A percentile compares a stretch with the other conserved stretches of the same genome.
phyloP scores from a whole-genome alignment of 2,888 invertebrate genomes.

The Iphiclides podalirius region DNA sequence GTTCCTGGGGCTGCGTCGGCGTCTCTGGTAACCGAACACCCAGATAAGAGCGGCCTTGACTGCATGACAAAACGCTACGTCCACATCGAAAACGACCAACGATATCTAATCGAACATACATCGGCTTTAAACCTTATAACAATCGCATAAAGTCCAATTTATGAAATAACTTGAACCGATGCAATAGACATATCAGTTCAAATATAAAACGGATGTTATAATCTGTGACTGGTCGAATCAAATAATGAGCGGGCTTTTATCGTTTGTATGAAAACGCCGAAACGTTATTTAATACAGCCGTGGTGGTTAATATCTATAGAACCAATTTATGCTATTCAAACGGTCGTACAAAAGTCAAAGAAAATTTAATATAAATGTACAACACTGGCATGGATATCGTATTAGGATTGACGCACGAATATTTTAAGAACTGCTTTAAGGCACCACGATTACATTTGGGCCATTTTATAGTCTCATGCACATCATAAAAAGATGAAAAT shows the following conservation, averaged over 20 bases:
- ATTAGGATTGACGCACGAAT: too few relatives aligned
- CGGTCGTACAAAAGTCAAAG: too few relatives aligned
- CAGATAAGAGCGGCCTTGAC: constrained; percentile 61
- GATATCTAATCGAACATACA: neutral
- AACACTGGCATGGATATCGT: too few relatives aligned
- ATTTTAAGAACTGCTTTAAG: too few relatives aligned
- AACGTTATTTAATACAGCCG: constrained; percentile 9
- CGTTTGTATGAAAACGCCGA: constrained; percentile 24
- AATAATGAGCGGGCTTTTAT: constrained; percentile 44
- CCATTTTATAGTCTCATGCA: too few relatives aligned
- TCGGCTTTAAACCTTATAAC: constrained; percentile 26
- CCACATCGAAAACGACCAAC: constrained; percentile 22
- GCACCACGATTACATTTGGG: too few relatives aligned
- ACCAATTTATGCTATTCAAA: too few relatives aligned
- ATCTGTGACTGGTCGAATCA: constrained; percentile 47
- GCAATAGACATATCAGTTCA: constrained; percentile 26
- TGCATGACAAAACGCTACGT: constrained; percentile 38
- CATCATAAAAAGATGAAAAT: too few relatives aligned
- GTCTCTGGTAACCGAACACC: constrained; percentile 63
- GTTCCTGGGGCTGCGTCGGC: constrained; percentile 52
- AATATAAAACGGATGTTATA: constrained; percentile 57
- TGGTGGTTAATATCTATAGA: neutral
- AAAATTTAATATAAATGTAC: too few relatives aligned
- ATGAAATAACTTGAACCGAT: constrained; percentile 5
- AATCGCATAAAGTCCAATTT: constrained; percentile 31